These are phyloP conservation scores for Rhopalosiphum maidis DNA, from an alignment of 1,140 invertebrate species.

Conservation along the genomic window DNA sequence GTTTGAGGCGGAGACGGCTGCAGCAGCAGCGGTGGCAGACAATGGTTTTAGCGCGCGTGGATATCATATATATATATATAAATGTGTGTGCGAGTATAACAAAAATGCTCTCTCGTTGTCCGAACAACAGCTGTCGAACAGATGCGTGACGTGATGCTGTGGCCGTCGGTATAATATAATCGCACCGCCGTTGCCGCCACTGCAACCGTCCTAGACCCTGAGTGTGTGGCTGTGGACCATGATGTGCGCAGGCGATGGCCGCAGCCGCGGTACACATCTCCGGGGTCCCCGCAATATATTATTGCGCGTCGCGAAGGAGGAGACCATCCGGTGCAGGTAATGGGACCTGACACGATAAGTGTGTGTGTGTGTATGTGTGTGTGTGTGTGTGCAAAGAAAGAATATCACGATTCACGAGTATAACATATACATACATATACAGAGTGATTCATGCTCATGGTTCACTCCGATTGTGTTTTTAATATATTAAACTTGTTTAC, in stretches of 20 bases:
- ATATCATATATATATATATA: not conserved
- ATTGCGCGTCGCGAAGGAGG: not conserved
- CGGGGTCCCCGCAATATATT: not conserved
- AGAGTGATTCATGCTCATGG: not conserved
- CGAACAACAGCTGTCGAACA: constrained; percentile 55
- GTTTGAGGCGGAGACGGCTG: not conserved
- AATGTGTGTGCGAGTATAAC: not conserved
- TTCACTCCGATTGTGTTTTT: not conserved
- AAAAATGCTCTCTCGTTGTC: not conserved
- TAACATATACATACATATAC: not conserved
- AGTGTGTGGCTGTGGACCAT: not conserved
- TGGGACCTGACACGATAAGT: not conserved
- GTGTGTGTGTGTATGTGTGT: not conserved
- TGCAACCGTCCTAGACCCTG: not conserved
- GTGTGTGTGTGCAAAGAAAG: not conserved
- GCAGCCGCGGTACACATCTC: not conserved
- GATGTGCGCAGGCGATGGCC: not conserved
- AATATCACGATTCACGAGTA: not conserved
- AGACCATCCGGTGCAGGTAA: not conserved
- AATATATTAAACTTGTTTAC: not conserved
- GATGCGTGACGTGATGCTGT: constrained; percentile 38
- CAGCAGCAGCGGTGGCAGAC: not conserved
- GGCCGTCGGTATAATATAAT: constrained; percentile 3
- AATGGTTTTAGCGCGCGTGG: not conserved
- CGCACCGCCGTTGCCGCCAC: not conserved